These are phyloP conservation scores for Drosophila ironensis DNA, from an alignment of 1,140 invertebrate species.

Conservation along the genomic window DNA sequence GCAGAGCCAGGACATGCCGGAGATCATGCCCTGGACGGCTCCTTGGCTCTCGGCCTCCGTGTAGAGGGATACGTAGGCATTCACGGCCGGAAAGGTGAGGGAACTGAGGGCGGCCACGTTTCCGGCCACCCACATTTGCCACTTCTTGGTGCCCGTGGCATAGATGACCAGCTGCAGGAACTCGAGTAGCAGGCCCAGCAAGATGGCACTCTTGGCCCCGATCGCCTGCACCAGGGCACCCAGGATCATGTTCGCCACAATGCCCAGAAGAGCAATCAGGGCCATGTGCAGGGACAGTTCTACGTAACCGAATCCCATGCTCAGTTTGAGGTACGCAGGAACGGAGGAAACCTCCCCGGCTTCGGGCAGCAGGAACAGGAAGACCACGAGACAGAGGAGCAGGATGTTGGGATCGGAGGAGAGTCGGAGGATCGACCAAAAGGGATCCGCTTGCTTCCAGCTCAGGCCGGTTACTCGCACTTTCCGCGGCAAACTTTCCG, in stretches of 20 bases:
- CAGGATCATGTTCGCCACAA: slow-evolving; percentile 95
- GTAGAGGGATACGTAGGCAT: slow-evolving; percentile 98
- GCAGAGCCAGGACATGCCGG: slow-evolving; percentile 96
- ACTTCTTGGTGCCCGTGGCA: slow-evolving; percentile 88
- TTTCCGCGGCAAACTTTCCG: slow-evolving; percentile 98
- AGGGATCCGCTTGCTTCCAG: slow-evolving; percentile 99
- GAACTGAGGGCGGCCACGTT: slow-evolving; percentile 96
- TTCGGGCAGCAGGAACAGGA: slow-evolving; percentile 98
- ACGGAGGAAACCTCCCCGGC: slow-evolving; percentile 99
- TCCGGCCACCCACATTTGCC: slow-evolving; percentile 99
- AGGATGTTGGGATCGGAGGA: slow-evolving; percentile 97
- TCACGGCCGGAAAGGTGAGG: slow-evolving; percentile 99
- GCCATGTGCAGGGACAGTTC: slow-evolving; percentile 99
- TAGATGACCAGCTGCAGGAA: slow-evolving; percentile 98
- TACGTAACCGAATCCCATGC: slow-evolving; percentile 96
- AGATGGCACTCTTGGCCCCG: slow-evolving; percentile 97
- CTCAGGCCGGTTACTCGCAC: slow-evolving; percentile 90
- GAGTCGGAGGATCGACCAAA: slow-evolving; percentile 94
- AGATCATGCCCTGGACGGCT: slow-evolving; percentile 99
- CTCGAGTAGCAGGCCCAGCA: slow-evolving; percentile 98
- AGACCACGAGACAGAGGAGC: slow-evolving; percentile 97
- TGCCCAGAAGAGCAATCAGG: slow-evolving; percentile 96
- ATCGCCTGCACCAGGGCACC: slow-evolving; percentile 92
- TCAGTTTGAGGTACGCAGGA: slow-evolving; percentile 99
- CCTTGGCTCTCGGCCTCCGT: slow-evolving; percentile 98